A percentile compares a stretch with the other conserved stretches of the same genome.
These are phyloP conservation scores for Eleginops maclovinus DNA, from an alignment of 2,113 vertebrate genomes.

Conservation along the genomic window DNA sequence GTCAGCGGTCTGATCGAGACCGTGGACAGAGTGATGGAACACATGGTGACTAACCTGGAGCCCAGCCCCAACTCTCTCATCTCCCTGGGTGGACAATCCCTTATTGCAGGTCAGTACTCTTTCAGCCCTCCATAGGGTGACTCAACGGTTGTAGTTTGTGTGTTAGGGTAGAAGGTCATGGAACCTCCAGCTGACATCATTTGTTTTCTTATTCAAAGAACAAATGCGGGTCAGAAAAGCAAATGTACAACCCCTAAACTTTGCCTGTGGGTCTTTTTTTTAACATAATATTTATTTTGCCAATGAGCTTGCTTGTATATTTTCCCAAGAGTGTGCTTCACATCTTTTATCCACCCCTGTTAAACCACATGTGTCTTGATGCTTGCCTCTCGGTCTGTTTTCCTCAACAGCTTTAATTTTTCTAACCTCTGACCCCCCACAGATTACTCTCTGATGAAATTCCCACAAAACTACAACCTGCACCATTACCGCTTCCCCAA, in stretches of 20 bases:
- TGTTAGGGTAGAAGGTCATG: slow-evolving; percentile 20
- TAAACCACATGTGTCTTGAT: slow-evolving; percentile 16
- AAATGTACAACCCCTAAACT: slow-evolving; percentile 22
- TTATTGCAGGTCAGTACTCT: slow-evolving; percentile 88
- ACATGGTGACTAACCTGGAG: slow-evolving; percentile 84
- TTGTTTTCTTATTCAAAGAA: slow-evolving; percentile 49
- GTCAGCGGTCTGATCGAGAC: slow-evolving; percentile 87
- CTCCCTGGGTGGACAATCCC: slow-evolving; percentile 86
- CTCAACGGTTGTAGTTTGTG: slow-evolving; percentile 60
- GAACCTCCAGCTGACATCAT: slow-evolving; percentile 57
- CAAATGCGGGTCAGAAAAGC: slow-evolving; percentile 40
- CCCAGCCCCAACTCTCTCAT: slow-evolving; percentile 54
- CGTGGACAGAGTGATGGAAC: slow-evolving; percentile 89
- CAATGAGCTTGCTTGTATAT: slow-evolving; percentile 30
- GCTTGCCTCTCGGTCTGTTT: slow-evolving; percentile 4
- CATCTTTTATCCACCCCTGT: slow-evolving; percentile 41
- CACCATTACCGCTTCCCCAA: slow-evolving; percentile 91
- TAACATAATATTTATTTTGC: slow-evolving; percentile 53
- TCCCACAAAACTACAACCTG: slow-evolving; percentile 82
- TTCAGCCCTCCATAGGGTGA: slow-evolving; percentile 42
- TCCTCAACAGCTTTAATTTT: slow-evolving; percentile 29
- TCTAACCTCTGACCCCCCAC: slow-evolving; percentile 47
- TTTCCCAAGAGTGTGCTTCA: slow-evolving; percentile 3
- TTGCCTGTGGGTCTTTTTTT: slow-evolving; percentile 29
- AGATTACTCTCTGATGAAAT: slow-evolving; percentile 92